Evolutionary conservation across 1,140 invertebrate genomes (phyloP).

Genomic region (Thaumatotibia leucotreta): DNA sequence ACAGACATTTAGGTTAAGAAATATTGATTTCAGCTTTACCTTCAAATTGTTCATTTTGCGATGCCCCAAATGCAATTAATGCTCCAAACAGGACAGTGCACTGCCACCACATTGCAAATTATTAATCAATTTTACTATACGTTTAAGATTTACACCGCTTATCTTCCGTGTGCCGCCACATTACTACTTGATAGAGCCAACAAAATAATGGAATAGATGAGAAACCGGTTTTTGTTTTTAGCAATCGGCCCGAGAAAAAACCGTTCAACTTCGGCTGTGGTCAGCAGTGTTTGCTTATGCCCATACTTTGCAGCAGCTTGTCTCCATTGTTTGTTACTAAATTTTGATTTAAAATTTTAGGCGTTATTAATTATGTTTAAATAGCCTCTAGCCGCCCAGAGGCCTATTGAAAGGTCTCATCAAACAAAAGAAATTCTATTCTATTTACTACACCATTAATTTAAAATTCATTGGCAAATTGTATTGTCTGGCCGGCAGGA

Average conservation of each 20-base stretch:
- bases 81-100: neutral
- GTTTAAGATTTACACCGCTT: neutral
- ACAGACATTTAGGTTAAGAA: no score
- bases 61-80: neutral
- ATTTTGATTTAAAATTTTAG: no score
- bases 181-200: neutral
- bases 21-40: neutral
- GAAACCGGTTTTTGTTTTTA: slow-evolving; percentile 8
- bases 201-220: neutral
- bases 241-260: neutral
- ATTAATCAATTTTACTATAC: neutral
- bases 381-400: no score
- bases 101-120: neutral
- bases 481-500: no score
- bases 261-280: neutral
- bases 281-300: neutral
- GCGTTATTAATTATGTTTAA: no score
- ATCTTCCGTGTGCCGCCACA: neutral
- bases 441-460: no score
- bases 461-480: no score
- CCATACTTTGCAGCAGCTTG: no score
- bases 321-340: no score
- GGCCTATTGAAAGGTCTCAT: no score
- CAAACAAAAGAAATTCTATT: no score
- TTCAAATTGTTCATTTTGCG: neutral